phyloP scores from a whole-genome alignment of 2,888 invertebrate genomes.

The Neoascia interrupta region DNA sequence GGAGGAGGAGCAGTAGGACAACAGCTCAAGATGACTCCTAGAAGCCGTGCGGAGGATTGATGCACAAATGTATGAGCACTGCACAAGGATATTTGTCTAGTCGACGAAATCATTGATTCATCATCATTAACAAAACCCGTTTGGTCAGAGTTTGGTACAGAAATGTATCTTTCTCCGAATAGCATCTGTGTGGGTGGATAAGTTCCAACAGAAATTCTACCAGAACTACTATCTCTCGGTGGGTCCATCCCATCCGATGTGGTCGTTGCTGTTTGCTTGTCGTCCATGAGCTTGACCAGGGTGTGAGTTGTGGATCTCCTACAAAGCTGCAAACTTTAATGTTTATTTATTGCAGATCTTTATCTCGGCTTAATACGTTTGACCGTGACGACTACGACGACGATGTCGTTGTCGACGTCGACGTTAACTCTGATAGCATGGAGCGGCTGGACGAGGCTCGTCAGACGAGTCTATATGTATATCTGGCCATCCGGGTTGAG shows the following conservation, averaged over 20 bases:
- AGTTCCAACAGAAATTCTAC: slow-evolving; percentile 49
- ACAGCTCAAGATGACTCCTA: not conserved
- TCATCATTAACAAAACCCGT: slow-evolving; percentile 67
- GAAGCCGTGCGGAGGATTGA: slow-evolving; percentile 33
- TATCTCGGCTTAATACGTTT: slow-evolving; percentile 62
- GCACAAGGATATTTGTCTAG: slow-evolving; percentile 68
- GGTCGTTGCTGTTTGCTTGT: not conserved
- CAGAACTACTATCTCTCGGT: slow-evolving; percentile 48
- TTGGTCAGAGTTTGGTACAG: slow-evolving; percentile 36
- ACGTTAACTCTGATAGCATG: not conserved
- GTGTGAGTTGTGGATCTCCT: slow-evolving; percentile 67
- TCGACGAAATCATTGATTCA: slow-evolving; percentile 69
- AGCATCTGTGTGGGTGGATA: slow-evolving; percentile 53
- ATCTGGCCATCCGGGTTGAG: slow-evolving; percentile 62
- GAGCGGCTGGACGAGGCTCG: slow-evolving; percentile 31
- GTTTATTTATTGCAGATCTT: slow-evolving; percentile 68
- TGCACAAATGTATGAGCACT: slow-evolving; percentile 12
- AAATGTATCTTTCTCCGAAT: slow-evolving; percentile 18
- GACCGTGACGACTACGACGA: slow-evolving; percentile 53
- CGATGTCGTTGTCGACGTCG: too few species aligned
- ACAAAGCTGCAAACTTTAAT: slow-evolving; percentile 66
- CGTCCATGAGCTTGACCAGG: slow-evolving; percentile 61
- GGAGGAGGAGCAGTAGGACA: not conserved
- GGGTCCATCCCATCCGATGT: slow-evolving; percentile 40
- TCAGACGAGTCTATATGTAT: slow-evolving; percentile 3